Percentiles rank a stretch among this genome's conserved stretches.
phyloP scores from a whole-genome alignment of 1,140 invertebrate species.

The Orussus abietinus region DNA sequence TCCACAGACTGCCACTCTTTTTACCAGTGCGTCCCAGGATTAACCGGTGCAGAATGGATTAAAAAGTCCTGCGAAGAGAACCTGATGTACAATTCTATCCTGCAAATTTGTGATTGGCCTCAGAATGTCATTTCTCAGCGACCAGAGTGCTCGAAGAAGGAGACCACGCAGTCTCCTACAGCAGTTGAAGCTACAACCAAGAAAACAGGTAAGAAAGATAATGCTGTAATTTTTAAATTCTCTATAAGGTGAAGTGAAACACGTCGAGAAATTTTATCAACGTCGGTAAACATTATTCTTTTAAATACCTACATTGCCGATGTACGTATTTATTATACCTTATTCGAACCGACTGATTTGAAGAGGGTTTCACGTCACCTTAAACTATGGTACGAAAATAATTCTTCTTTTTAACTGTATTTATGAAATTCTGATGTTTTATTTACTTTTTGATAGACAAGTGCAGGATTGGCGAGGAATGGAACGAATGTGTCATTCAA shows the following conservation, averaged over 20 bases:
- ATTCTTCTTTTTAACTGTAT: slow-evolving; percentile 2
- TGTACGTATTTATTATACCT: no score
- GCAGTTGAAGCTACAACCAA: no score
- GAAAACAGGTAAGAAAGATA: no score
- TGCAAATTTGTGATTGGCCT: slow-evolving; percentile 62
- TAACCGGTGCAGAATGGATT: slow-evolving; percentile 44
- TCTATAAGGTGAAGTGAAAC: no score
- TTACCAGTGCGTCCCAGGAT: slow-evolving; percentile 55
- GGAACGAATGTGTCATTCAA: slow-evolving; percentile 59
- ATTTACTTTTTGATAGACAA: slow-evolving; percentile 12
- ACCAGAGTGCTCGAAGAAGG: slow-evolving; percentile 64
- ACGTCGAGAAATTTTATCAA: no score
- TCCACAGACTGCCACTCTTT: slow-evolving; percentile 59
- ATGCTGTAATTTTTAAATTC: no score
- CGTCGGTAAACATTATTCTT: no score
- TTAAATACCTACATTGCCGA: no score
- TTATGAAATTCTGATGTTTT: slow-evolving; percentile 4
- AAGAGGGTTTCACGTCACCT: no score
- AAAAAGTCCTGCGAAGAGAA: slow-evolving; percentile 58
- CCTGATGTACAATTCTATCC: slow-evolving; percentile 61
- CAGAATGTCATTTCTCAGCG: slow-evolving; percentile 57
- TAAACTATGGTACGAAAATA: no score
- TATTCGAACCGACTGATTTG: no score
- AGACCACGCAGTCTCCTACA: no score
- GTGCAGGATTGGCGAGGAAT: slow-evolving; percentile 49